phyloP scores from a whole-genome alignment of 2,113 vertebrate species.

The Ornithorhynchus anatinus region DNA sequence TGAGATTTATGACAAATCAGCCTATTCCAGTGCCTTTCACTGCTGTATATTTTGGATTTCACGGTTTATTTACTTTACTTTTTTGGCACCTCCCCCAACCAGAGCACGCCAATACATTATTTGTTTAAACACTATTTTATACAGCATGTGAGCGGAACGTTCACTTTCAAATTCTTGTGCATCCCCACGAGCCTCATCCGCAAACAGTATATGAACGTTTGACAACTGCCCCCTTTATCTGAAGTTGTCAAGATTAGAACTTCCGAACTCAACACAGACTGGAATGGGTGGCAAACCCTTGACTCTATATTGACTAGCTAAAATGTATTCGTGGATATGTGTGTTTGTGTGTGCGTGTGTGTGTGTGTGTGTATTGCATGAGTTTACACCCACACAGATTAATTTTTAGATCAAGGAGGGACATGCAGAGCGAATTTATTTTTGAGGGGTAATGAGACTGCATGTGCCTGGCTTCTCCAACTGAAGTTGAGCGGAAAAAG shows the following conservation, averaged over 20 bases:
- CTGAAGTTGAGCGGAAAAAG: too few species aligned
- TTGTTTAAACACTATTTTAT: slow-evolving; percentile 78
- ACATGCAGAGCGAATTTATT: too few species aligned
- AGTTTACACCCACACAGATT: too few species aligned
- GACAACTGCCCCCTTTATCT: slow-evolving; percentile 67
- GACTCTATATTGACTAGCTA: too few species aligned
- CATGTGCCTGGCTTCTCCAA: too few species aligned
- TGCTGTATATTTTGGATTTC: slow-evolving; percentile 80
- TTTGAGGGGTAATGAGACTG: too few species aligned
- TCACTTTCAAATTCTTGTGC: slow-evolving; percentile 74
- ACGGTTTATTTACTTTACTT: slow-evolving; percentile 77
- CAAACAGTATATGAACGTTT: slow-evolving; percentile 61
- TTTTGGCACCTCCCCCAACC: slow-evolving; percentile 72
- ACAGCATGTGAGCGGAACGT: slow-evolving; percentile 63
- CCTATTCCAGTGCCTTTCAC: slow-evolving; percentile 41
- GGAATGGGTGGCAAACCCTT: background rate
- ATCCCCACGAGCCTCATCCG: slow-evolving; percentile 61
- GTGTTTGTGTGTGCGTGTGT: too few species aligned
- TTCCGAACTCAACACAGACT: slow-evolving; percentile 16
- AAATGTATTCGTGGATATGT: too few species aligned
- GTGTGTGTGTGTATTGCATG: too few species aligned
- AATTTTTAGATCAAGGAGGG: too few species aligned
- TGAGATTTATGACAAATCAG: slow-evolving; percentile 50
- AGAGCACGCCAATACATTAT: slow-evolving; percentile 75
- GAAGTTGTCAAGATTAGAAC: slow-evolving; percentile 56